Evolutionary conservation across 2,888 invertebrate genomes (phyloP).

Genomic region (Polyommatus icarus): DNA sequence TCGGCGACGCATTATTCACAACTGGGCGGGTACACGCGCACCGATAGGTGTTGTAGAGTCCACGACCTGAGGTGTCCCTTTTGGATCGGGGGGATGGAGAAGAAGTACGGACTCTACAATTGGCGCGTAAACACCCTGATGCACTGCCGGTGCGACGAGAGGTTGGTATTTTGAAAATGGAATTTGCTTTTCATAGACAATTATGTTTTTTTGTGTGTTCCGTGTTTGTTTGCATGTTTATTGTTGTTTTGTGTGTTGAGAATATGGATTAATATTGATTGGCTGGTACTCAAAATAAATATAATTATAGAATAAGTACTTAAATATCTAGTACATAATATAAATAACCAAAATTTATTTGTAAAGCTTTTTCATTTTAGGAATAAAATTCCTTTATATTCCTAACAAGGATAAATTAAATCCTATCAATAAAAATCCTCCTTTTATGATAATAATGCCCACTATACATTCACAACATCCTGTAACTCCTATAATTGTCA

Average conservation of each 20-base stretch:
- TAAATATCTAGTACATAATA: background rate
- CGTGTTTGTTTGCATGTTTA: slow-evolving; percentile 20
- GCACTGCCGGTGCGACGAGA: slow-evolving; percentile 95
- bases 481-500: slow-evolving; percentile 53
- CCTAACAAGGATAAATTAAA: background rate
- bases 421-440: background rate
- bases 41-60: slow-evolving; percentile 92
- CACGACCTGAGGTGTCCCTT: slow-evolving; percentile 93
- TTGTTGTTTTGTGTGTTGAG: background rate
- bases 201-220: background rate
- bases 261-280: background rate
- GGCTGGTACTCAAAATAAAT: background rate
- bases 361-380: background rate
- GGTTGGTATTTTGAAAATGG: slow-evolving; percentile 77
- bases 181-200: slow-evolving; percentile 30
- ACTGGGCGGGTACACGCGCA: slow-evolving; percentile 90
- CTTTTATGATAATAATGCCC: background rate
- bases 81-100: slow-evolving; percentile 90
- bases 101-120: slow-evolving; percentile 92
- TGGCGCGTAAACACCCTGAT: slow-evolving; percentile 94
- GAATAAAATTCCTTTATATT: background rate
- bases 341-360: background rate
- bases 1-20: slow-evolving; percentile 89
- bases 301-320: no score
- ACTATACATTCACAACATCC: slow-evolving; percentile 17